phyloP scores from a whole-genome alignment of 2,113 vertebrate species.

The Eudorcas thomsonii region DNA sequence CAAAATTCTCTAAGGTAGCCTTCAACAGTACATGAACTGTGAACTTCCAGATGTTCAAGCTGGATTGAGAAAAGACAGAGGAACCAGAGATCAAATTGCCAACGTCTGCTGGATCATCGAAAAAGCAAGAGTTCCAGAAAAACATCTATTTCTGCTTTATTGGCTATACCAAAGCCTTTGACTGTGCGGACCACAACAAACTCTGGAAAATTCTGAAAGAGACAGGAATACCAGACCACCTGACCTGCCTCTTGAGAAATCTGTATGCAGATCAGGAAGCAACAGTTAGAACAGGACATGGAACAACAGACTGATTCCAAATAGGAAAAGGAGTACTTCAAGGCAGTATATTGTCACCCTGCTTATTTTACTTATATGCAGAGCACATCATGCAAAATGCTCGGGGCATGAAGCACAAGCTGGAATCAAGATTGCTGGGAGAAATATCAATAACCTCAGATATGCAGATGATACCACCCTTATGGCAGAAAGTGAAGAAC shows the following conservation, averaged over 20 bases:
- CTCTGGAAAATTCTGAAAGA: background rate
- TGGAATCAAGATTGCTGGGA: background rate
- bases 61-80: background rate
- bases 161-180: background rate
- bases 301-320: background rate
- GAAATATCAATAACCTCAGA: background rate
- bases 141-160: background rate
- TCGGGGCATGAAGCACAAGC: background rate
- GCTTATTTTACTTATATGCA: background rate
- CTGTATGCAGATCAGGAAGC: background rate
- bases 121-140: background rate
- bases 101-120: accelerated
- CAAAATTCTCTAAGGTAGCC: background rate
- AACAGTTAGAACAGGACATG: background rate
- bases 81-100: background rate
- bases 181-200: background rate
- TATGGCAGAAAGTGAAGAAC: background rate
- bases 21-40: background rate
- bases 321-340: background rate
- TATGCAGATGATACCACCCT: background rate
- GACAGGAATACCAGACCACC: background rate
- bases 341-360: background rate
- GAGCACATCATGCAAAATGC: background rate
- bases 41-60: background rate
- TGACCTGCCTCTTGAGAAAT: background rate